Base-by-base conservation (phyloP, 2,888 invertebrate genomes). In the Cataglyphis livida region DNA sequence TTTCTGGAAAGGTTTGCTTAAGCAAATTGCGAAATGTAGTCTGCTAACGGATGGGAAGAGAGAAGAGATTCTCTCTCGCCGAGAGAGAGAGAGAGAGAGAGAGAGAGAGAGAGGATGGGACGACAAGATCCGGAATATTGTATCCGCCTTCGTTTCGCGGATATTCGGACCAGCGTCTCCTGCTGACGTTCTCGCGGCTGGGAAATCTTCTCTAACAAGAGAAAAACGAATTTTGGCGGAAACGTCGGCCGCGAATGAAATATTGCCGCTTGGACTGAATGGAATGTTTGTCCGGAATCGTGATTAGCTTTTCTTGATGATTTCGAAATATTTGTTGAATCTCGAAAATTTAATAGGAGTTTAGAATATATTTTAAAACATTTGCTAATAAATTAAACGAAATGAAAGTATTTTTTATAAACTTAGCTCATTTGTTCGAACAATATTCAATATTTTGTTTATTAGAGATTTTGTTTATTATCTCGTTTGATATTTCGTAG, bases 1-100 rank as follows among this genome's bases (percentile, higher is more conserved):
- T 91, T 90, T 90, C 91, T 85, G 82, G 90, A 85, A 85, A 86
- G 91, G 92, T 92, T 92, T 92, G 91, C 92, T 92, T 91, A 92
- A 91, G 92, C 90, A 92, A 92, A 92, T 92, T 92, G 91, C 90
- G 87, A 90, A 90, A 90, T 75, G 89, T 71, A 85, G 87, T 84
- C 88, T 85, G 74, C 35, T 70, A 71, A 82, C 28, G 62, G 57
- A 59, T n/a, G 61, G 51, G 48, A 54, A 28, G 32, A 6, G 51
- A 21, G 12, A 59, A 38, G 25, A 32, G 41, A 41, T 41, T 10
- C 25, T 28, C 28, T 28, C 18, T 18, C 25, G 18, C 18, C 54
- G 64, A 28, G n/a, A 32, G 32, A 32, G 9, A 38, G 25, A 25
- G 25, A 25, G 38, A 38, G 38, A 38, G 9, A 38, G 38, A 38